These are phyloP conservation scores for Perizoma flavofasciatum DNA, from an alignment of 2,888 invertebrate genomes.

Conservation along the genomic window DNA sequence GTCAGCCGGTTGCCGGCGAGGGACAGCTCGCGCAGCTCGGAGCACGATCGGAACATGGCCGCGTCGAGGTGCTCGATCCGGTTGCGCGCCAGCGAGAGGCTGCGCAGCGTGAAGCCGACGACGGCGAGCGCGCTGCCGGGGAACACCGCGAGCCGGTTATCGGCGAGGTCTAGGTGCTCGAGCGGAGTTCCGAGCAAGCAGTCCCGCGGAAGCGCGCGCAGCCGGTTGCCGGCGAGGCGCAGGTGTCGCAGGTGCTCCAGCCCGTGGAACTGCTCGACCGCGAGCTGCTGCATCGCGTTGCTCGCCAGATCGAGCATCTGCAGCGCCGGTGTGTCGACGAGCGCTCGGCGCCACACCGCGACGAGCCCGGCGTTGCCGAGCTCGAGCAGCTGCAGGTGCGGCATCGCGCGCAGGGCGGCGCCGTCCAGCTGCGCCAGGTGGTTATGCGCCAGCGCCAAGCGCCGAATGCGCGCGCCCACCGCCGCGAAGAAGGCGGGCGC, in stretches of 20 bases:
- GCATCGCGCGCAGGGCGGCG: constrained; percentile 49
- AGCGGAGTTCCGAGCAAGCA: constrained; percentile 89
- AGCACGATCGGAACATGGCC: constrained; percentile 87
- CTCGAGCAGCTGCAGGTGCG: constrained; percentile 71
- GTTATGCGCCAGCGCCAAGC: constrained; percentile 85
- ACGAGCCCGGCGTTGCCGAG: constrained; percentile 87
- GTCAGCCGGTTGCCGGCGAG: constrained; percentile 89
- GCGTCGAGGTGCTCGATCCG: constrained; percentile 91
- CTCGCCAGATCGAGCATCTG: constrained; percentile 59
- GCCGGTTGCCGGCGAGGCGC: constrained; percentile 86
- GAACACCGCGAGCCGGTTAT: constrained; percentile 88
- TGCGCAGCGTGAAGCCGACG: constrained; percentile 89
- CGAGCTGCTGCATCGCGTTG: constrained; percentile 52
- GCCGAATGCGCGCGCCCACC: constrained; percentile 51
- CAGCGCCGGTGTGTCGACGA: constrained; percentile 73
- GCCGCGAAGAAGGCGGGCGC: constrained; percentile 84
- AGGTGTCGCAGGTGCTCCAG: constrained; percentile 86
- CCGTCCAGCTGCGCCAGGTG: constrained; percentile 69
- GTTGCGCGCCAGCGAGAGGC: constrained; percentile 89
- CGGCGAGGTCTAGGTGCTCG: constrained; percentile 89
- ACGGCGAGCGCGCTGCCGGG: constrained; percentile 89
- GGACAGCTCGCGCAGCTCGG: constrained; percentile 88
- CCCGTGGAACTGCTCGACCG: constrained; percentile 71
- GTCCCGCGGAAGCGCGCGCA: constrained; percentile 88
- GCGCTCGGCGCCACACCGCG: constrained; percentile 86